A percentile compares a stretch with the other conserved stretches of the same genome.
Conservation (phyloP, 2,113 vertebrate genomes). For the Indicator indicator region DNA sequence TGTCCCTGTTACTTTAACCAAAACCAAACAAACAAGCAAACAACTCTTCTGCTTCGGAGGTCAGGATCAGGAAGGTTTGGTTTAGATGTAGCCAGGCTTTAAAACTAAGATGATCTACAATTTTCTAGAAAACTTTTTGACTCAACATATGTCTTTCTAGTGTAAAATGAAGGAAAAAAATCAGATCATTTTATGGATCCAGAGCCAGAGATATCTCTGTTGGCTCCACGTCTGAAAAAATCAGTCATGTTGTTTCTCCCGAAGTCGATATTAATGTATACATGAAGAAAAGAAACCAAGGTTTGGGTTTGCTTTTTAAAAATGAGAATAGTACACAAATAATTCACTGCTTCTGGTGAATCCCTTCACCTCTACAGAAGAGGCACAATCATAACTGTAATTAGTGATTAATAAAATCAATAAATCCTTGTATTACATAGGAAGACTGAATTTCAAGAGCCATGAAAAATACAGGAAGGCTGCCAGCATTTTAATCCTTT, state of each 20-base stretch:
- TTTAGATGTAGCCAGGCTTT: neutral
- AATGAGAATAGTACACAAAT: neutral
- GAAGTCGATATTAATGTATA: slow-evolving; percentile 1
- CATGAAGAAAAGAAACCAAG: neutral
- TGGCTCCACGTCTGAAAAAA: neutral
- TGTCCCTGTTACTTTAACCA: neutral
- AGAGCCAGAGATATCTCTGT: neutral
- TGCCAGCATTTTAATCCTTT: neutral
- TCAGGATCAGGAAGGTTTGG: neutral
- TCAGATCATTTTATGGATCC: neutral
- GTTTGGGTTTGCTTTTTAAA: neutral
- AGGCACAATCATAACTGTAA: neutral
- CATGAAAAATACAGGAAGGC: neutral
- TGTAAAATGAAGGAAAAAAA: neutral
- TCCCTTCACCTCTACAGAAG: neutral
- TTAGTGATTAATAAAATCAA: neutral
- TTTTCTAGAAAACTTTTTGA: slow-evolving; percentile 32
- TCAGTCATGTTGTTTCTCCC: neutral
- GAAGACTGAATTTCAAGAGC: neutral
- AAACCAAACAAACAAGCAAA: neutral
- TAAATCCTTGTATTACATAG: neutral
- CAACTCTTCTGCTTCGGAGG: neutral
- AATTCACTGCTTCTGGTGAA: slow-evolving; percentile 14
- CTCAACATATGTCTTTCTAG: neutral
- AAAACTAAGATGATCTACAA: neutral